phyloP scores from a whole-genome alignment of 2,113 vertebrate genomes.

The Cephalopterus ornatus region DNA sequence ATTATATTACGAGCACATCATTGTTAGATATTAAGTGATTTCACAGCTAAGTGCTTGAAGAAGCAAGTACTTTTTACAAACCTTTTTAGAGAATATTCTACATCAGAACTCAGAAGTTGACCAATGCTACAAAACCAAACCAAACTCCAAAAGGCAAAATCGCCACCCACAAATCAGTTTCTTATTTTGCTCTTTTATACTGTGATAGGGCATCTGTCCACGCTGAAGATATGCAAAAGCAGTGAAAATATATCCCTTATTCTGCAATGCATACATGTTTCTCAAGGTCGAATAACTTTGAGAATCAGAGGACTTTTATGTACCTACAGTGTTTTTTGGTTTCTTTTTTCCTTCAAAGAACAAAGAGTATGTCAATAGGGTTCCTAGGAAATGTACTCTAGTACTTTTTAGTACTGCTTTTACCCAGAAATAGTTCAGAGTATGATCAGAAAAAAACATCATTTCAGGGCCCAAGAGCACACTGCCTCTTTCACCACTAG shows the following conservation, averaged over 20 bases:
- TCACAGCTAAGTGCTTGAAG: conserved; percentile 13
- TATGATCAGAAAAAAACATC: background rate
- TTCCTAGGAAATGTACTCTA: background rate
- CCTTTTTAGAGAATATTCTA: background rate
- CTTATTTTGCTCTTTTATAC: background rate
- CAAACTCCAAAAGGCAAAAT: background rate
- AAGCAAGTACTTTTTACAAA: background rate
- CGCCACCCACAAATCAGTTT: background rate
- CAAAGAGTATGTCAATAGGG: fast-evolving
- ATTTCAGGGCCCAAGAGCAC: background rate
- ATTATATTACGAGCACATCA: background rate
- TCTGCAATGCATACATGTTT: background rate
- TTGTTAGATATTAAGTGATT: conserved; percentile 7
- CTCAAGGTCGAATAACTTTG: background rate
- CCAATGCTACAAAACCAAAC: background rate
- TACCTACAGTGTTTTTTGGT: background rate
- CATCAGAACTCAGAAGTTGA: background rate
- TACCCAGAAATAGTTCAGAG: background rate
- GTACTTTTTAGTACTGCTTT: background rate
- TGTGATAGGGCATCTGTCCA: background rate
- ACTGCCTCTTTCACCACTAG: background rate
- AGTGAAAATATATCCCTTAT: background rate
- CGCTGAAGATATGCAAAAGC: background rate
- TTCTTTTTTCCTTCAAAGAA: background rate
- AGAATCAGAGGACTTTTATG: background rate